Conservation (phyloP, 2,888 invertebrate species). For the Keiferia lycopersicella region DNA sequence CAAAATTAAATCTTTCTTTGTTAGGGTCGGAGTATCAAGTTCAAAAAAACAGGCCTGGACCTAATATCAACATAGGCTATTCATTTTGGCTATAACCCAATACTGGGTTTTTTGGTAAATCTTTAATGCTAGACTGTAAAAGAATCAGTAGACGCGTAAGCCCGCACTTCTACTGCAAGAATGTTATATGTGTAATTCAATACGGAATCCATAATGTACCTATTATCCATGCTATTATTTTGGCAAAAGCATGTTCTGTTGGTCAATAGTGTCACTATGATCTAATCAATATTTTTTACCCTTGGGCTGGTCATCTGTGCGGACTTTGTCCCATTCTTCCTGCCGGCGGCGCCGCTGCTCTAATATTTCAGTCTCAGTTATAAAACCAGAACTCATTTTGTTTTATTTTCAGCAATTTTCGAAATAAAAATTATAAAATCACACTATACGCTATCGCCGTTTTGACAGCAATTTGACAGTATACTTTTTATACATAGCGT, state of each 20-base stretch:
- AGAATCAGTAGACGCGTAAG: too few relatives aligned
- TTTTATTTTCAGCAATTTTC: constrained; percentile 23
- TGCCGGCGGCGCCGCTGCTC: constrained; percentile 91
- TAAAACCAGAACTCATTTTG: constrained; percentile 94
- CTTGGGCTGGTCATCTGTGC: constrained; percentile 93
- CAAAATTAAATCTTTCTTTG: too few relatives aligned
- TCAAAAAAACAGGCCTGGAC: too few relatives aligned
- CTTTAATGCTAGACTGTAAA: too few relatives aligned
- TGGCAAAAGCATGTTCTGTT: constrained; percentile 34
- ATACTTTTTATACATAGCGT: neutral
- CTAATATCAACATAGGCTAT: too few relatives aligned
- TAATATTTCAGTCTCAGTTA: constrained; percentile 92
- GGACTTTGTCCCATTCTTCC: constrained; percentile 98
- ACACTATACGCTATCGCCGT: neutral
- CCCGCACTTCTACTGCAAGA: too few relatives aligned
- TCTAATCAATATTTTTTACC: constrained; percentile 77
- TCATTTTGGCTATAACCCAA: too few relatives aligned
- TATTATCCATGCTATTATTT: too few relatives aligned
- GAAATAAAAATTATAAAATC: constrained; percentile 12
- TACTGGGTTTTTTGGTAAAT: neutral
- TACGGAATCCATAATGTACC: too few relatives aligned
- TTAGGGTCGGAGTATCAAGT: too few relatives aligned
- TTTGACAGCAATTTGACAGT: constrained; percentile 20
- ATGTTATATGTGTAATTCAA: too few relatives aligned
- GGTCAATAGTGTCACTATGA: constrained; percentile 33